A percentile compares a stretch with the other conserved stretches of the same genome.
These are phyloP conservation scores for Zosterops pallidus DNA, from an alignment of 2,113 vertebrate species.

Conservation along the genomic window DNA sequence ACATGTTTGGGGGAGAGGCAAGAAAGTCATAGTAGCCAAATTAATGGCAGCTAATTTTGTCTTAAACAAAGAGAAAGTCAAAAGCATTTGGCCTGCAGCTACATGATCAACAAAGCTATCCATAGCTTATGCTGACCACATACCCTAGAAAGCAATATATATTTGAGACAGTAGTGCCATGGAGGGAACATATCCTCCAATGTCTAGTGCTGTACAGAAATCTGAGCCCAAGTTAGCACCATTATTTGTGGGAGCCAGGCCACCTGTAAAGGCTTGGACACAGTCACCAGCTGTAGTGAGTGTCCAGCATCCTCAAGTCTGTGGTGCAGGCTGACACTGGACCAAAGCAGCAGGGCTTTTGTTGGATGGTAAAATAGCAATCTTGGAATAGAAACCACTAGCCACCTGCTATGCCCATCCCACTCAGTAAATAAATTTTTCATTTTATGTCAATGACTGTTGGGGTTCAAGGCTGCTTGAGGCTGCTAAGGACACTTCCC, in stretches of 20 bases:
- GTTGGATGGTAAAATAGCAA: not conserved
- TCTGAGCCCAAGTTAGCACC: not conserved
- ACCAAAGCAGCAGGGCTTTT: not conserved
- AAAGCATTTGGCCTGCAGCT: not conserved
- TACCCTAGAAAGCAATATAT: not conserved
- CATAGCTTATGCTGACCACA: not conserved
- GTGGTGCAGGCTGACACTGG: not conserved
- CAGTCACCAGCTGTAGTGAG: not conserved
- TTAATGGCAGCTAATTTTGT: not conserved
- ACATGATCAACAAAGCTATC: not conserved
- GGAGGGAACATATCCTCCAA: not conserved
- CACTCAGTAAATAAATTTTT: not conserved
- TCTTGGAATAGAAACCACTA: not conserved
- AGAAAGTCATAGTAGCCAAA: not conserved
- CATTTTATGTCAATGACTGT: not conserved
- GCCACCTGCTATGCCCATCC: not conserved
- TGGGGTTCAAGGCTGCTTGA: not conserved
- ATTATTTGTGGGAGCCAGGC: not conserved
- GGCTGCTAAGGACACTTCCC: not conserved
- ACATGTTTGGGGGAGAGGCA: not conserved
- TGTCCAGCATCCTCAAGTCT: not conserved
- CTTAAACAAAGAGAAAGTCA: not conserved
- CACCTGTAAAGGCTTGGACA: not conserved
- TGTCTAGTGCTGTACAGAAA: not conserved
- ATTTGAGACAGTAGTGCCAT: not conserved